Evolutionary conservation across 2,888 invertebrate species (phyloP).

Genomic region (Glaucopsyche alexis): DNA sequence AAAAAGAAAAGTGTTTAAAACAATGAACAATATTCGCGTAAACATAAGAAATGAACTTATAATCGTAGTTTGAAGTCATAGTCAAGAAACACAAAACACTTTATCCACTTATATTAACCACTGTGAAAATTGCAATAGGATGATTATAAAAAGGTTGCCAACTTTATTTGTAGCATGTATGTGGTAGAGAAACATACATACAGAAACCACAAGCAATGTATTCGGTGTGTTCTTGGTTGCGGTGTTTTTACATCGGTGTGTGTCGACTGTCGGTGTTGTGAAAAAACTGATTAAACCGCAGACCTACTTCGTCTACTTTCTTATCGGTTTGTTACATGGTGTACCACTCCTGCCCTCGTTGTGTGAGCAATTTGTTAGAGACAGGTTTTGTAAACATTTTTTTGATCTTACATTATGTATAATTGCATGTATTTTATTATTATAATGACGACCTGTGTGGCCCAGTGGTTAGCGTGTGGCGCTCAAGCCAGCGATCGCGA

Average conservation of each 20-base stretch:
- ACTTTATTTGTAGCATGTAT: background rate
- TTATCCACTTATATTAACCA: no score
- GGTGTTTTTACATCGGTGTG: background rate
- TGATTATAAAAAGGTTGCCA: background rate
- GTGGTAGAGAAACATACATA: background rate
- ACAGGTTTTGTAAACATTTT: no score
- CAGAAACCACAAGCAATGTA: conserved; percentile 1
- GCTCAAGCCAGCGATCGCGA: no score
- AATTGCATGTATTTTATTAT: no score
- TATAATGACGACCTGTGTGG: no score
- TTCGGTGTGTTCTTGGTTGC: conserved; percentile 12
- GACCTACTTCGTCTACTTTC: background rate
- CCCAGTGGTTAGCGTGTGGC: no score
- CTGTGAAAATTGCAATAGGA: background rate
- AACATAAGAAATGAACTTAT: no score
- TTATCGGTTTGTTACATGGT: background rate
- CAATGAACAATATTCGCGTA: no score
- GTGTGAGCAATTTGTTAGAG: background rate
- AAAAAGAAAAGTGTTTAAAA: no score
- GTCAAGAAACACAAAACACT: no score
- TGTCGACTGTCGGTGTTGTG: background rate
- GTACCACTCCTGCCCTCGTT: background rate
- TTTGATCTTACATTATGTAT: no score
- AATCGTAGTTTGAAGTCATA: no score
- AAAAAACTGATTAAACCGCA: background rate